phyloP scores from a whole-genome alignment of 2,888 invertebrate genomes.

The Carpatolechia fugitivella region DNA sequence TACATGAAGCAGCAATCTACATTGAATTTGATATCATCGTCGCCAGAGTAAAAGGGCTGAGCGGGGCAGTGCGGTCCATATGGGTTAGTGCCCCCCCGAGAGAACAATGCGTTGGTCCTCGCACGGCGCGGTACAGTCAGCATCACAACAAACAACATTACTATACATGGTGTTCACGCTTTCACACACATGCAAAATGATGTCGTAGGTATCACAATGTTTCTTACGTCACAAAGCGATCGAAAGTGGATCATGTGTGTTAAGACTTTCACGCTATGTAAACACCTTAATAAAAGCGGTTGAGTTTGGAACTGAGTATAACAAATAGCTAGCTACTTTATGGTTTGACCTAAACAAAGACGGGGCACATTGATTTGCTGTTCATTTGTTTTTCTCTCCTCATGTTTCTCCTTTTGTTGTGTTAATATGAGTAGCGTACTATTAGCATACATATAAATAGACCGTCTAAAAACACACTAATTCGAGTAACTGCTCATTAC shows the following conservation, averaged over 20 bases:
- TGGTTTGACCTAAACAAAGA: no score
- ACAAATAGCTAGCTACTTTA: no score
- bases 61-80: conserved; percentile 42
- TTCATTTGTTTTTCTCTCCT: background rate
- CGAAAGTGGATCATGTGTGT: no score
- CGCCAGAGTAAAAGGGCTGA: background rate
- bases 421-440: background rate
- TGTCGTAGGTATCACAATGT: no score
- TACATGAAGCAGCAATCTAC: background rate
- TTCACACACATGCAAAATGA: background rate
- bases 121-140: background rate
- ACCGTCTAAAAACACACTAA: no score
- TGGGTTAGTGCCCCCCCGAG: conserved; percentile 76
- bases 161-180: background rate
- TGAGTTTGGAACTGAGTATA: no score
- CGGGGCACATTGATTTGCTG: no score
- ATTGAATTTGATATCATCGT: background rate
- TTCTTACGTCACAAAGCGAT: no score
- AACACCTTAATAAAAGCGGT: no score
- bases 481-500: no score
- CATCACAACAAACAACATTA: background rate
- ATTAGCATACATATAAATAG: background rate
- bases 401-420: background rate
- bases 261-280: no score
- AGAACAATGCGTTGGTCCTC: conserved; percentile 77